Conservation (phyloP, 2,797 vertebrate species). For the Loris lydekkerianus region DNA sequence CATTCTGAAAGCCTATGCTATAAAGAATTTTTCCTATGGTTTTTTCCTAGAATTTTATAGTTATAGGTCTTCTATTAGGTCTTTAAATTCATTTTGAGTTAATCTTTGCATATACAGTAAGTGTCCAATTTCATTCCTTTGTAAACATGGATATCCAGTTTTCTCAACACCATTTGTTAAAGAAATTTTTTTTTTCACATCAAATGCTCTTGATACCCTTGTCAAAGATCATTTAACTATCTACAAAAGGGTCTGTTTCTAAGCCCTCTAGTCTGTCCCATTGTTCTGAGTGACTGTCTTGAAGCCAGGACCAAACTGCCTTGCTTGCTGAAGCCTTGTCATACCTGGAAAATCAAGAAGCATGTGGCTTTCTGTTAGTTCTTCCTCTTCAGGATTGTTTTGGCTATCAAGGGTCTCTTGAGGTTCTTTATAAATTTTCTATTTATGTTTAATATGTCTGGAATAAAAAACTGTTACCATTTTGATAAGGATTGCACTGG, state of each 20-base stretch:
- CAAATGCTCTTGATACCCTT: not conserved
- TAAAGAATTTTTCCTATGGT: not conserved
- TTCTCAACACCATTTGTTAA: not conserved
- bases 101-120: not conserved
- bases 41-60: not conserved
- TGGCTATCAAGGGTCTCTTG: not conserved
- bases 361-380: not conserved
- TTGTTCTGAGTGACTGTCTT: not conserved
- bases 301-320: not conserved
- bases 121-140: not conserved
- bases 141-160: not conserved
- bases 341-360: not conserved
- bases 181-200: too few species aligned
- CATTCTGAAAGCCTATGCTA: not conserved
- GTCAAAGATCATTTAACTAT: not conserved
- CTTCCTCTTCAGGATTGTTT: not conserved
- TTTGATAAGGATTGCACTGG: not conserved
- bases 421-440: not conserved
- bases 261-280: fast-evolving
- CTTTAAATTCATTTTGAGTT: not conserved
- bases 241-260: not conserved
- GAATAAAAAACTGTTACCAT: not conserved
- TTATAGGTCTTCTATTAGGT: not conserved
- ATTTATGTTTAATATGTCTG: not conserved
- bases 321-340: not conserved